Percentiles rank a stretch among this genome's conserved stretches.
Evolutionary conservation across 2,113 vertebrate species (phyloP).

Genomic region (Chitala chitala): DNA sequence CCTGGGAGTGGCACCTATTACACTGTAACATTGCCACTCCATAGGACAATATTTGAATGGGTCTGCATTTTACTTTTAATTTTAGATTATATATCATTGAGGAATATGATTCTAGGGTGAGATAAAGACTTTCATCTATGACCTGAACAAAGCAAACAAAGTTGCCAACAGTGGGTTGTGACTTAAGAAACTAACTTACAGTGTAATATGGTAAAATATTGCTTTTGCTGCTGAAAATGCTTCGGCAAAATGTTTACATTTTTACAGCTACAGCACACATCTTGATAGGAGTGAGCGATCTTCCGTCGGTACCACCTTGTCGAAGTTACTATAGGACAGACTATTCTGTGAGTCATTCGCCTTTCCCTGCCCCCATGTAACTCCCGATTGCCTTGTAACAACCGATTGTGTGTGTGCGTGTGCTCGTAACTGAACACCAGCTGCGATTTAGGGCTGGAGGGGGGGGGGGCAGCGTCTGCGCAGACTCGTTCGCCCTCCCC

Average conservation of each 20-base stretch:
- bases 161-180: neutral
- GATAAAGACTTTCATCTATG: neutral
- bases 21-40: neutral
- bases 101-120: neutral
- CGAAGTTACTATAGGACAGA: too few species aligned
- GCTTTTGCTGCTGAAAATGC: too few species aligned
- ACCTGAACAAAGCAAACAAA: neutral
- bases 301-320: neutral
- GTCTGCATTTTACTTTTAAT: neutral
- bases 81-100: neutral
- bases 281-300: too few species aligned
- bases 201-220: too few species aligned
- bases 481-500: slow-evolving; percentile 27
- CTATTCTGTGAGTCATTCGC: neutral
- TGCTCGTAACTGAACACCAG: slow-evolving; percentile 32
- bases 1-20: neutral
- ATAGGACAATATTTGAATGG: neutral
- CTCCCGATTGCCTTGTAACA: neutral
- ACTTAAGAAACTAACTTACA: too few species aligned
- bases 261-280: too few species aligned
- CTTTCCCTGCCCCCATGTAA: too few species aligned
- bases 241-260: too few species aligned
- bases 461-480: slow-evolving; percentile 12
- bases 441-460: slow-evolving; percentile 17
- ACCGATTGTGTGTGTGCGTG: too few species aligned